Base-by-base conservation (phyloP, 2,113 vertebrate genomes). In the Electrona antarctica region DNA sequence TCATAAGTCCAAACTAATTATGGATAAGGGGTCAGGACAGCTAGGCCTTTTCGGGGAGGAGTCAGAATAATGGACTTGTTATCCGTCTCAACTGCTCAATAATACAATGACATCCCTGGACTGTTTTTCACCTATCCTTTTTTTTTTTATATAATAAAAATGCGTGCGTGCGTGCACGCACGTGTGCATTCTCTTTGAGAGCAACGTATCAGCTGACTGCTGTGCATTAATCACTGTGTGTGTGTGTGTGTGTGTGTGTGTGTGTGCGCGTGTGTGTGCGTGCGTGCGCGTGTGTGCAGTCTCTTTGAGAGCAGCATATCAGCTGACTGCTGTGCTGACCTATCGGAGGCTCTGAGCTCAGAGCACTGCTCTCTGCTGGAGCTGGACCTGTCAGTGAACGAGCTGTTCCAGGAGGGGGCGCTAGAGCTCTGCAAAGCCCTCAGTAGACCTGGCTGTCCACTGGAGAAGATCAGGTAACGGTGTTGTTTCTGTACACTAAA, bases 371-470 rank as follows among this genome's bases (percentile, higher is more conserved):
- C 12, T 45, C 74, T 93, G 78, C 58, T 74, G 8, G 82, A 91
- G 45, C 76, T 94, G 63, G 75, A 92, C 9, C 79, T 92, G 60
- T 90, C 91, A 9, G 50, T 87, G 7, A 93, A 91, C 46, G 82
- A 89, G 0, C 67, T 92, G 6, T 83, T 75, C 64, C 88, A 93
- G 76, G 84, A 91, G 73, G 90, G 89, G 77, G 88, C 64, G 1
- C 75, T 91, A 60, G 63, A 86, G 67, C 90, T 93, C 60, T 91
- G 88, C 63, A 62, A 82, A 54, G 82, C 85, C 1, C 86, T 92
- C 8, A 64, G 57, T 15, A 46, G 28, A 47, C 81, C 85, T 1
- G 57, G 64, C 0, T 89, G 84, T 66, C 73, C 67, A 21, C 8
- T 92, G 8, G 63, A 89, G 71, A 90, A 56, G 65, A 84, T 92